Conservation (phyloP, 1,140 invertebrate genomes). For the Camponotus vicinus region DNA sequence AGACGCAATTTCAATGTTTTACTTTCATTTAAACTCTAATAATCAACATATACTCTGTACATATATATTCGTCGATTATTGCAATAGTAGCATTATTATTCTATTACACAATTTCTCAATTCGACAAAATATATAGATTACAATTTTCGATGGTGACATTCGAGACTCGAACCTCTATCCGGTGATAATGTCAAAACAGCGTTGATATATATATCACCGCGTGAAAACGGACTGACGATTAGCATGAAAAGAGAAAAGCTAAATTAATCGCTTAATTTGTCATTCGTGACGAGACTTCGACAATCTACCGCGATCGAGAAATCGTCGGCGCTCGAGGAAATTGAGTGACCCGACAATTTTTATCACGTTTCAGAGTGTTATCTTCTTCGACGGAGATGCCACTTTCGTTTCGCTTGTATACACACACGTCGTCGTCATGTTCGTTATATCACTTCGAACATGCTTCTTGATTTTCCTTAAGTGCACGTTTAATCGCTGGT, state of each 20-base stretch:
- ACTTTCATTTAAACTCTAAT: not conserved
- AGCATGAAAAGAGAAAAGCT: slow-evolving; percentile 57
- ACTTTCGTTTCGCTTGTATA: slow-evolving; percentile 42
- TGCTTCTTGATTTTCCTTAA: slow-evolving; percentile 49
- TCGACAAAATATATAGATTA: slow-evolving; percentile 9
- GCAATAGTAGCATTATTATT: not conserved
- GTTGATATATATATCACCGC: slow-evolving; percentile 26
- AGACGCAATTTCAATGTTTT: not conserved
- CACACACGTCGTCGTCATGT: slow-evolving; percentile 23
- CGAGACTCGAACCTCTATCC: not conserved
- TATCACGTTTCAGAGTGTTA: slow-evolving; percentile 30
- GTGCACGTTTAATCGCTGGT: slow-evolving; percentile 24
- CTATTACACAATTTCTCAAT: not conserved
- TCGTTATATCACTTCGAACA: slow-evolving; percentile 20
- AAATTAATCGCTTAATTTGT: slow-evolving; percentile 65
- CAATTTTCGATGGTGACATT: slow-evolving; percentile 12
- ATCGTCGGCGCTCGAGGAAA: slow-evolving; percentile 55
- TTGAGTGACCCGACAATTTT: slow-evolving; percentile 34
- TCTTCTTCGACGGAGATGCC: slow-evolving; percentile 37
- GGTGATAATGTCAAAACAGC: slow-evolving; percentile 12
- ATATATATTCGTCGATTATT: not conserved
- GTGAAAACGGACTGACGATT: not conserved
- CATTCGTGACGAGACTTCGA: slow-evolving; percentile 57
- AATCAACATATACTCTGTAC: too few species aligned
- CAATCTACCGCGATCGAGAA: slow-evolving; percentile 48